These are phyloP conservation scores for Gymnocheta viridis DNA, from an alignment of 2,888 invertebrate species.

Conservation along the genomic window DNA sequence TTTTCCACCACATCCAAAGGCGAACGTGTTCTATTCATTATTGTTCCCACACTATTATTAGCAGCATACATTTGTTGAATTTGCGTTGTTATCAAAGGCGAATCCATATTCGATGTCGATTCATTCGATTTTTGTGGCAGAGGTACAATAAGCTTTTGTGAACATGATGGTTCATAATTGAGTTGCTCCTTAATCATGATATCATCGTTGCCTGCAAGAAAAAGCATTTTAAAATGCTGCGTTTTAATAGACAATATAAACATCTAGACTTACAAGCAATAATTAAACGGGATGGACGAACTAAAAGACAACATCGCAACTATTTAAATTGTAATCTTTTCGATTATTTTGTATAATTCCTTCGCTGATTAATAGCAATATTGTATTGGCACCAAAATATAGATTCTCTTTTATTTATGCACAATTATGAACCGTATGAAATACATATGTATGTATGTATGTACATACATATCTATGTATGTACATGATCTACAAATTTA, in stretches of 20 bases:
- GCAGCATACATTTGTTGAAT: constrained; percentile 62
- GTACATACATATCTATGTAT: background rate
- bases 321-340: constrained; percentile 45
- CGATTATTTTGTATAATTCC: constrained; percentile 30
- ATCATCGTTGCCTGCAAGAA: constrained; percentile 77
- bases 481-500: too few species aligned
- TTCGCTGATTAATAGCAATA: constrained; percentile 31
- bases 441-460: background rate
- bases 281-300: constrained; percentile 72
- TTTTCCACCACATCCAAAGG: constrained; percentile 72
- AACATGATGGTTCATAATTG: constrained; percentile 75
- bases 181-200: constrained; percentile 71
- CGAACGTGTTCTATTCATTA: constrained; percentile 68
- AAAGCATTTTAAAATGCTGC: constrained; percentile 78
- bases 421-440: background rate
- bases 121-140: constrained; percentile 75
- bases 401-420: background rate
- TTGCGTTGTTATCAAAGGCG: constrained; percentile 58
- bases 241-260: constrained; percentile 77
- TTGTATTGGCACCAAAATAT: constrained; percentile 9
- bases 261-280: constrained; percentile 79
- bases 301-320: constrained; percentile 47
- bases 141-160: constrained; percentile 69
- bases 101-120: constrained; percentile 69
- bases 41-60: constrained; percentile 70